Evolutionary conservation across 2,113 vertebrate genomes (phyloP).

Genomic region (Silurus meridionalis): DNA sequence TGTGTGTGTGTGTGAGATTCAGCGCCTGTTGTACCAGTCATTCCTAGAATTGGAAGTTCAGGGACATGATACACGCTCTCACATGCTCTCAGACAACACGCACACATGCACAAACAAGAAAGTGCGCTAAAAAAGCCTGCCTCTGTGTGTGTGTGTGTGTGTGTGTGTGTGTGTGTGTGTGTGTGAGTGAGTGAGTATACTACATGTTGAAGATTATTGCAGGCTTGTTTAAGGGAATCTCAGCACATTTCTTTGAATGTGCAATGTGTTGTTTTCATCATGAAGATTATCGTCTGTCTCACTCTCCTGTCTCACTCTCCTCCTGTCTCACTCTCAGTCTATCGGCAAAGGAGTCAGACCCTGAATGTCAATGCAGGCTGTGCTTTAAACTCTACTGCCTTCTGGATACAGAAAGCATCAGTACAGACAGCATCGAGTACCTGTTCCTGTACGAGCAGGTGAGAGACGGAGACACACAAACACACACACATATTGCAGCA

Average conservation of each 20-base stretch:
- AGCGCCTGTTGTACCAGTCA: conserved; percentile 16
- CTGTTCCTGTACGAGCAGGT: conserved; percentile 94
- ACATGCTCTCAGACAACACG: conserved; percentile 20
- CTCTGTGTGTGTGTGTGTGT: background rate
- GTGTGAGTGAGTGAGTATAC: background rate
- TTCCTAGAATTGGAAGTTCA: conserved; percentile 50
- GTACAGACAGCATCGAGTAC: conserved; percentile 85
- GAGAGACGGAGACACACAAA: background rate
- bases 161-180: background rate
- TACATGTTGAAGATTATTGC: background rate
- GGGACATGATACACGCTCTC: conserved; percentile 39
- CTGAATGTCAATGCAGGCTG: conserved; percentile 76
- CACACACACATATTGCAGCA: background rate
- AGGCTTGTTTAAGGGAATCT: background rate
- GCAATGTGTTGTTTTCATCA: background rate
- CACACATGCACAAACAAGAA: conserved; percentile 13
- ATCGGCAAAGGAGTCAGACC: conserved; percentile 73
- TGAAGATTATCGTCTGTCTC: background rate
- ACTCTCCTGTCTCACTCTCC: no score
- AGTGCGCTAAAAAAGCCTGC: background rate
- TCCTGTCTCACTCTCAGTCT: conserved; percentile 63
- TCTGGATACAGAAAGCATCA: conserved; percentile 83
- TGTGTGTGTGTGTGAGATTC: background rate
- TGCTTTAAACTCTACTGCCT: conserved; percentile 92
- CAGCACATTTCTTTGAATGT: background rate